Conservation (phyloP, 92 coral and sea anemone genomes). For the Porites cylindrica region DNA sequence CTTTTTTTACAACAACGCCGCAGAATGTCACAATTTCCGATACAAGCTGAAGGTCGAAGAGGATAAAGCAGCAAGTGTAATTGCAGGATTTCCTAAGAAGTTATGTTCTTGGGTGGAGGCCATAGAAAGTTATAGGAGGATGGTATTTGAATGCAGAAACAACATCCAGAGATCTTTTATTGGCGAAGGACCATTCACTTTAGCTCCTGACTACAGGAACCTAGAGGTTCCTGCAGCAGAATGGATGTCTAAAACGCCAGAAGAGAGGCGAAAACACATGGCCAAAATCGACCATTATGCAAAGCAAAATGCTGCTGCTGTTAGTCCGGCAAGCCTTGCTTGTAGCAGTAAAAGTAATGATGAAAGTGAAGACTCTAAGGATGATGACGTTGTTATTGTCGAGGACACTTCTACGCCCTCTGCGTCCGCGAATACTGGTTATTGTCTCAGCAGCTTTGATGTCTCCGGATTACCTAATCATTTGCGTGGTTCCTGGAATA, state of each 20-base stretch:
- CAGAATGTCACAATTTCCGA: conserved; percentile 43
- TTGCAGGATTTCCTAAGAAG: conserved; percentile 18
- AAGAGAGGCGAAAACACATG: conserved; percentile 22
- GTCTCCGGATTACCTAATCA: conserved; percentile 2
- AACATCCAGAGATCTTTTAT: conserved; percentile 43
- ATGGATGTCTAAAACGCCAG: not conserved
- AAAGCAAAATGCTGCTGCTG: conserved; percentile 21
- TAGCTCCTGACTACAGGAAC: conserved; percentile 36
- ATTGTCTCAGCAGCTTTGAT: conserved; percentile 4
- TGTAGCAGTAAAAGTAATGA: not conserved
- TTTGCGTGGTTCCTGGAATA: conserved; percentile 17
- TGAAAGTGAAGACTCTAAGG: conserved; percentile 11
- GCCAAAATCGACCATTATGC: conserved; percentile 13
- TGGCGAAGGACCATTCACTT: conserved; percentile 36
- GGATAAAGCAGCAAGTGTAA: conserved; percentile 23
- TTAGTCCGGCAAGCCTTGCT: conserved; percentile 1
- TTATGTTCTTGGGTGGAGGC: conserved; percentile 45
- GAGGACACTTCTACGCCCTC: not conserved
- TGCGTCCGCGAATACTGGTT: not conserved
- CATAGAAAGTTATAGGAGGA: conserved; percentile 35
- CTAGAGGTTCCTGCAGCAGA: conserved; percentile 13
- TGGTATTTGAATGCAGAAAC: conserved; percentile 26
- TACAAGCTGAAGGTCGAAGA: conserved; percentile 43
- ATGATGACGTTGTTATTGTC: conserved; percentile 11
- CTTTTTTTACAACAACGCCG: conserved; percentile 51